Evolutionary conservation across 2,888 invertebrate genomes (phyloP).

Genomic region (Trachelus iudaicus): DNA sequence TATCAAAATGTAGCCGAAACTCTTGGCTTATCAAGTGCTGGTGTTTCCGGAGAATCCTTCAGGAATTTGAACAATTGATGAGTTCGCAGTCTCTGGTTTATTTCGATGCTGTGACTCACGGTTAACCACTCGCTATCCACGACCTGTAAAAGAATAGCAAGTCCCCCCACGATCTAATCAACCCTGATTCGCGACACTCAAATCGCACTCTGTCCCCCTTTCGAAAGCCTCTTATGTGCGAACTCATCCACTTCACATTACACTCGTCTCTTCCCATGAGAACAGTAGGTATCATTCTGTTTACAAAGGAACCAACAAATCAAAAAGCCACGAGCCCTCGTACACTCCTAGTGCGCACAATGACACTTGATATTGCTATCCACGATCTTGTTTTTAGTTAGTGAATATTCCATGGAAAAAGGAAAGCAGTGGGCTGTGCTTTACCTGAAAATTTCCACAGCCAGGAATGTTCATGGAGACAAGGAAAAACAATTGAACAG

Average conservation of each 20-base stretch:
- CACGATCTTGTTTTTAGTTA: not conserved
- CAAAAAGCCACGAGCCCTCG: not conserved
- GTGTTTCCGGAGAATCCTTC: not conserved
- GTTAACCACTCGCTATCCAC: not conserved
- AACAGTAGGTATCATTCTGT: not conserved
- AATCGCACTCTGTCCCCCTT: slow-evolving; percentile 12
- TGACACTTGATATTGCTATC: not conserved
- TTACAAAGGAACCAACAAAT: not conserved
- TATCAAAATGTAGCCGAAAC: not conserved
- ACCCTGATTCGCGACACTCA: slow-evolving; percentile 9
- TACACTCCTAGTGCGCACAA: not conserved
- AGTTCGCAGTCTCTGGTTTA: slow-evolving; percentile 30
- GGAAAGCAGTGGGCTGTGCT: not conserved
- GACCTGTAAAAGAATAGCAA: not conserved
- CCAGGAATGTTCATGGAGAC: not conserved
- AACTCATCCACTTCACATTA: slow-evolving; percentile 31
- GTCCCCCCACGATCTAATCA: not conserved
- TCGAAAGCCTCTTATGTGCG: slow-evolving; percentile 30
- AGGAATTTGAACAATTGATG: not conserved
- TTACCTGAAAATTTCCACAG: not conserved
- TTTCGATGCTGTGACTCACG: slow-evolving; percentile 42
- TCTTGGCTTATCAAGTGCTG: not conserved
- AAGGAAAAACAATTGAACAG: not conserved
- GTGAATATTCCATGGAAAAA: not conserved
- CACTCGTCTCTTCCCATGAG: not conserved